Conservation (phyloP, 2,113 vertebrate species). For the Talpa occidentalis region DNA sequence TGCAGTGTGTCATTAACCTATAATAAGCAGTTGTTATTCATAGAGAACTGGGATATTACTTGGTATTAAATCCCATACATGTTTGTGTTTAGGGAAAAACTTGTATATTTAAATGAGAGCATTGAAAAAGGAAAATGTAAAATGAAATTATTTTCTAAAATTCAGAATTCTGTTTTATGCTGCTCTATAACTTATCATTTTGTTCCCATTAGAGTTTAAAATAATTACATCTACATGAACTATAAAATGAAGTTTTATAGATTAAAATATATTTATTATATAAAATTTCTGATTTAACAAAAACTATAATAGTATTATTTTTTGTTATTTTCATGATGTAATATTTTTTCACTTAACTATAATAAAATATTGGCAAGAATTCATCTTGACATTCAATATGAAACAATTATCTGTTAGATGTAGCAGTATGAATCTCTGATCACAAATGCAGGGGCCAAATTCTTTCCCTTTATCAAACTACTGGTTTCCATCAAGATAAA, state of each 20-base stretch:
- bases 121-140: not conserved
- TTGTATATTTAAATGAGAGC: constrained; percentile 13
- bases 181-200: not conserved
- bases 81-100: not conserved
- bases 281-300: not conserved
- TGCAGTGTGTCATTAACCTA: not conserved
- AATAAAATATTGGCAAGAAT: not conserved
- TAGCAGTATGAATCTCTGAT: not conserved
- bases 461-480: not conserved
- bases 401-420: not conserved
- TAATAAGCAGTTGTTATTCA: not conserved
- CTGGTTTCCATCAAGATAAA: not conserved
- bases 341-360: not conserved
- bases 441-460: not conserved
- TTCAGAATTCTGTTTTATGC: constrained; percentile 16
- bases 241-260: not conserved
- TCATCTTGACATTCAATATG: not conserved
- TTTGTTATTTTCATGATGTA: not conserved
- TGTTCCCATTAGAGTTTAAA: constrained; percentile 1
- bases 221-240: not conserved
- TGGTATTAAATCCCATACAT: too few species aligned
- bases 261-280: constrained; percentile 4
- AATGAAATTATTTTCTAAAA: constrained; percentile 4
- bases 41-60: too few species aligned
- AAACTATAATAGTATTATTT: not conserved